A percentile compares a stretch with the other conserved stretches of the same genome.
phyloP scores from a whole-genome alignment of 2,888 invertebrate species.

The Tenthredo livida region DNA sequence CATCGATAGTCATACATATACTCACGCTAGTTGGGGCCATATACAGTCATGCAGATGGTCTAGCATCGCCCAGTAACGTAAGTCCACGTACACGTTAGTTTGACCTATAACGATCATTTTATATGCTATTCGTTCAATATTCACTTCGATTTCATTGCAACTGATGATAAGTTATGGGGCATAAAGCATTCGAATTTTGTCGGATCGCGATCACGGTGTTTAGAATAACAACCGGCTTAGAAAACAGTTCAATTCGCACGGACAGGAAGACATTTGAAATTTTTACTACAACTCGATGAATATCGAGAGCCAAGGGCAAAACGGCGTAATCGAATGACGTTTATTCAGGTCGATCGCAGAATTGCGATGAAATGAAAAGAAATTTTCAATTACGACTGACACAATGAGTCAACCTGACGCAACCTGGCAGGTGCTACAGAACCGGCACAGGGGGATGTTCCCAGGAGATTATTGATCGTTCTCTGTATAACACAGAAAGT shows the following conservation, averaged over 20 bases:
- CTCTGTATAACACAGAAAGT: conserved; percentile 47
- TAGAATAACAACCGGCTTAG: not conserved
- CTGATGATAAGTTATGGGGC: not conserved
- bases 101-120: conserved; percentile 61
- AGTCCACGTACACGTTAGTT: conserved; percentile 69
- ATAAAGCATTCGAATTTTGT: not conserved
- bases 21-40: not conserved
- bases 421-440: conserved; percentile 64
- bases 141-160: conserved; percentile 37
- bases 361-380: conserved; percentile 22
- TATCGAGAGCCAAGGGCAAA: not conserved
- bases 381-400: conserved; percentile 32
- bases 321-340: not conserved
- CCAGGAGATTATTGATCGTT: conserved; percentile 77
- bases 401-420: conserved; percentile 54
- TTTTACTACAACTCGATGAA: not conserved
- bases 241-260: not conserved
- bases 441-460: conserved; percentile 71
- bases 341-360: conserved; percentile 4
- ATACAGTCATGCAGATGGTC: conserved; percentile 8
- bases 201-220: not conserved
- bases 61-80: conserved; percentile 68
- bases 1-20: conserved; percentile 12
- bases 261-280: not conserved
- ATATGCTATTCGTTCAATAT: conserved; percentile 54